phyloP scores from a whole-genome alignment of 2,888 invertebrate genomes.

The Junonia oenone region DNA sequence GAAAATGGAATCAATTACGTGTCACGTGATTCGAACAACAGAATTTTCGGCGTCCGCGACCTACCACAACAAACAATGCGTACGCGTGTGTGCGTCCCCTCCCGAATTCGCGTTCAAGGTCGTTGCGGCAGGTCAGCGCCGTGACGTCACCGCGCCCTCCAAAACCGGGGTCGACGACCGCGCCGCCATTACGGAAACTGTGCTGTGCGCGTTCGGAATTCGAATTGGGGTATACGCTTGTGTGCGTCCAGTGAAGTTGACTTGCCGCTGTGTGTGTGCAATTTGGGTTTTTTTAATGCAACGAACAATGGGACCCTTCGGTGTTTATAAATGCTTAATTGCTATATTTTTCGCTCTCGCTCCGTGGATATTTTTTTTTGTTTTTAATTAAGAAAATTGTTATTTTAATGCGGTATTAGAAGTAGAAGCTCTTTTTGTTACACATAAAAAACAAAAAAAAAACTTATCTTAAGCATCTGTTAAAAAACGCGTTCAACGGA shows the following conservation, averaged over 20 bases:
- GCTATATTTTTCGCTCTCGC: constrained; percentile 20
- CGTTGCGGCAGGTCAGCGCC: constrained; percentile 68
- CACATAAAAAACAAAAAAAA: background rate
- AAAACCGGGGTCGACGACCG: constrained; percentile 68
- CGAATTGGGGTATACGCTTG: constrained; percentile 56
- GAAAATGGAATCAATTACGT: background rate
- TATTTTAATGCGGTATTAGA: background rate
- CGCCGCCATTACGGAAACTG: constrained; percentile 73
- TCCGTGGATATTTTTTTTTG: constrained; percentile 3
- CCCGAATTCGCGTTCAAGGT: constrained; percentile 56
- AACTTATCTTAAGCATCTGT: background rate
- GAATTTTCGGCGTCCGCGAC: constrained; percentile 20
- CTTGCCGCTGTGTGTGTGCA: constrained; percentile 54
- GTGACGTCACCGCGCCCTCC: constrained; percentile 76
- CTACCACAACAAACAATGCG: constrained; percentile 17
- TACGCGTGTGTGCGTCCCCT: constrained; percentile 17
- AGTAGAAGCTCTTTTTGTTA: background rate
- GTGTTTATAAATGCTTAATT: constrained; percentile 30
- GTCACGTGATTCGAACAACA: background rate
- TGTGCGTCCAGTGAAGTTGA: constrained; percentile 13
- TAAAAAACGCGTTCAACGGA: background rate
- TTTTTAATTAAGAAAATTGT: background rate
- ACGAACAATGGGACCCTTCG: constrained; percentile 30
- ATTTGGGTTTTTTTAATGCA: constrained; percentile 36
- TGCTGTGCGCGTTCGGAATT: constrained; percentile 73